A percentile compares a stretch with the other conserved stretches of the same genome.
These are phyloP conservation scores for Parotocinclus haroldoi DNA, from an alignment of 2,797 vertebrate genomes.

Conservation along the genomic window DNA sequence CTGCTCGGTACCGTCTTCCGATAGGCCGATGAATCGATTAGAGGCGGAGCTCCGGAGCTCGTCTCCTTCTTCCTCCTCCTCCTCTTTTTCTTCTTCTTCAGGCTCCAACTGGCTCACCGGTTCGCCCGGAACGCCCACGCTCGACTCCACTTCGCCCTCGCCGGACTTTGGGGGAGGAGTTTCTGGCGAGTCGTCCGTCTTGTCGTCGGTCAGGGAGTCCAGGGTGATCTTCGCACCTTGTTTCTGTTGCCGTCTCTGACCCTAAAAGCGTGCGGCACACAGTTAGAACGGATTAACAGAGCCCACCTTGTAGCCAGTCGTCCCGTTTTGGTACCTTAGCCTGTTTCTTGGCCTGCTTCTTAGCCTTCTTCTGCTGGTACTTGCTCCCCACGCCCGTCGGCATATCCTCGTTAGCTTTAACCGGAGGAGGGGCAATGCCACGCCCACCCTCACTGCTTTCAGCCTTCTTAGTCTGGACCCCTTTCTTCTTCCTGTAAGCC, in stretches of 20 bases:
- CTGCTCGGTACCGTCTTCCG: constrained; percentile 51
- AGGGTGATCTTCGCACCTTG: constrained; percentile 71
- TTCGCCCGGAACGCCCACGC: constrained; percentile 37
- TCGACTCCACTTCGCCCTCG: constrained; percentile 35
- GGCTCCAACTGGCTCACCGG: constrained; percentile 42
- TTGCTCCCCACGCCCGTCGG: constrained; percentile 77
- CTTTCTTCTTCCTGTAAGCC: constrained; percentile 76
- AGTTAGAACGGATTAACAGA: neutral
- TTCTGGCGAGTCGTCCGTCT: constrained; percentile 50
- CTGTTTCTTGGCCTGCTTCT: constrained; percentile 94
- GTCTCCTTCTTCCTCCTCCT: constrained; percentile 39
- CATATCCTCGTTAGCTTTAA: constrained; percentile 71
- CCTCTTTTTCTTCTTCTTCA: constrained; percentile 50
- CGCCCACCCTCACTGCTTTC: constrained; percentile 66
- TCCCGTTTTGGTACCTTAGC: constrained; percentile 77
- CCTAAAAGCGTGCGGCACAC: constrained; percentile 63
- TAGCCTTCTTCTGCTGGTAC: constrained; percentile 93
- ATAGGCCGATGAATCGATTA: constrained; percentile 60
- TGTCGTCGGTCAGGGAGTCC: constrained; percentile 54
- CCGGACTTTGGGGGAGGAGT: constrained; percentile 30
- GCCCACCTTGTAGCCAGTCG: neutral
- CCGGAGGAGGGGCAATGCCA: constrained; percentile 56
- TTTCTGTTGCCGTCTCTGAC: constrained; percentile 85
- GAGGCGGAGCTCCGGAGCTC: constrained; percentile 9
- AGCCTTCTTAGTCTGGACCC: constrained; percentile 49